Percentiles rank a stretch among this genome's conserved stretches.
Evolutionary conservation across 1,140 invertebrate species (phyloP).

Genomic region (Pseudomyrmex gracilis): DNA sequence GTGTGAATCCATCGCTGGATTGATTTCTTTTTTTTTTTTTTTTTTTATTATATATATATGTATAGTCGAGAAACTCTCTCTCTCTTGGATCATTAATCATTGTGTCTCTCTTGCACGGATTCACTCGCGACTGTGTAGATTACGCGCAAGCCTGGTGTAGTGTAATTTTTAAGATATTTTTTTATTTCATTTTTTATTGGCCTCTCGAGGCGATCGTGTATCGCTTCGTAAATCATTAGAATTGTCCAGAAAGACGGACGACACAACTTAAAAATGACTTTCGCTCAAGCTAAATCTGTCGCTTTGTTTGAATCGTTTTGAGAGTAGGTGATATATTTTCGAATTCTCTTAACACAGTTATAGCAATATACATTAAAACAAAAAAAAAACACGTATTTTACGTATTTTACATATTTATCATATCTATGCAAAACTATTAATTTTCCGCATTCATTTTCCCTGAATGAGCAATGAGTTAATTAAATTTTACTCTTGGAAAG

Average conservation of each 20-base stretch:
- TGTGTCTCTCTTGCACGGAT: conserved; percentile 60
- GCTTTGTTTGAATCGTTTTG: too few relatives aligned
- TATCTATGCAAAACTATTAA: too few relatives aligned
- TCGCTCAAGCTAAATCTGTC: not conserved
- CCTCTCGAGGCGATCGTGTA: conserved; percentile 23
- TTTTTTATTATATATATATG: too few relatives aligned
- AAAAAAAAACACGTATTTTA: too few relatives aligned
- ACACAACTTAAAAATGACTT: not conserved
- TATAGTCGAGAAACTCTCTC: conserved; percentile 44
- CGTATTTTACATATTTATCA: too few relatives aligned
- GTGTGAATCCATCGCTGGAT: conserved; percentile 46
- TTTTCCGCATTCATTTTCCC: not conserved
- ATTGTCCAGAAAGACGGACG: not conserved
- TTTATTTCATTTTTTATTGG: conserved; percentile 24
- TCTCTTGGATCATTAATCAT: conserved; percentile 44
- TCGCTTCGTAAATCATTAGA: not conserved
- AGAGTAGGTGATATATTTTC: not conserved
- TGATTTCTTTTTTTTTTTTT: not conserved
- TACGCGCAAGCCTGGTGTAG: conserved; percentile 50
- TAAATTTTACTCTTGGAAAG: not conserved
- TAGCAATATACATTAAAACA: not conserved
- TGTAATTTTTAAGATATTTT: conserved; percentile 50
- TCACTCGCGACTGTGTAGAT: conserved; percentile 58
- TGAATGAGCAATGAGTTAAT: conserved; percentile 3
- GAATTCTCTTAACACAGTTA: not conserved